Conservation (phyloP, 2,113 vertebrate genomes). For the Cyprinus carpio region DNA sequence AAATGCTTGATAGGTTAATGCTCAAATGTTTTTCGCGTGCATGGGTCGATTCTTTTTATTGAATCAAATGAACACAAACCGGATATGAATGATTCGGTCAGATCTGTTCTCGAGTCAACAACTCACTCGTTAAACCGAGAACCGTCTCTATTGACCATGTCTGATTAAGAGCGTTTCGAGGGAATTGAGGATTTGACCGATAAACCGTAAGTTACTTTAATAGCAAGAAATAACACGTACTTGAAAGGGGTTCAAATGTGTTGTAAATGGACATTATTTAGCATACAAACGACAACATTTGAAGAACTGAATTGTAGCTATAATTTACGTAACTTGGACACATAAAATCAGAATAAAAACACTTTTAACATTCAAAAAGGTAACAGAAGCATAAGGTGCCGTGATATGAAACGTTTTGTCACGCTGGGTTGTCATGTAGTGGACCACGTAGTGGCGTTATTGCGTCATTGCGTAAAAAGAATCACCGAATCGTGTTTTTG, state of each 20-base stretch:
- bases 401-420: not conserved
- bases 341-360: not conserved
- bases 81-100: not conserved
- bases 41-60: not conserved
- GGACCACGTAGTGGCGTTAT: not conserved
- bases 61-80: not conserved
- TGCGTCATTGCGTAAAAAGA: not conserved
- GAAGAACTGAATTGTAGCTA: not conserved
- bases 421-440: not conserved
- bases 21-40: not conserved
- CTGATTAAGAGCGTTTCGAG: not conserved
- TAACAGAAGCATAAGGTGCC: not conserved
- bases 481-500: not conserved
- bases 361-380: not conserved
- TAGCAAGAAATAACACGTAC: not conserved
- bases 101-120: not conserved
- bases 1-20: not conserved
- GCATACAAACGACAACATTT: not conserved
- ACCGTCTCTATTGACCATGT: not conserved
- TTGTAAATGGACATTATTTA: not conserved
- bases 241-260: not conserved
- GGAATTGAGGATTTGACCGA: not conserved
- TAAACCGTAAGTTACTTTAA: not conserved
- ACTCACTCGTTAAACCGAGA: slow-evolving; percentile 13
- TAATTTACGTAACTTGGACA: not conserved